Conservation (phyloP, 2,113 vertebrate species). For the Ceuthmochares aereus region DNA sequence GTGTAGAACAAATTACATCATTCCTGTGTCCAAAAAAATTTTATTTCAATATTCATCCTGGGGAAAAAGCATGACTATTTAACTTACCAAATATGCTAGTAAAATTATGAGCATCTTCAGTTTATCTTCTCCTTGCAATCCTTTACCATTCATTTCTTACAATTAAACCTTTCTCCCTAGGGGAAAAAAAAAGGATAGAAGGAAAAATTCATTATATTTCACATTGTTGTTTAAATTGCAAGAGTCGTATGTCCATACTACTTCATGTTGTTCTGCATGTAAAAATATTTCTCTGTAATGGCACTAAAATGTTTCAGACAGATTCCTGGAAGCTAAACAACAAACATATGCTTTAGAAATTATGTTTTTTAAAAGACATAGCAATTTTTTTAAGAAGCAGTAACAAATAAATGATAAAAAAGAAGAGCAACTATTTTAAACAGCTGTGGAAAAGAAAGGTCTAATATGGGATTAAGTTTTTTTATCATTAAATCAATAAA, state of each 20-base stretch:
- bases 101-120: slow-evolving; percentile 54
- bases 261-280: not conserved
- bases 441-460: not conserved
- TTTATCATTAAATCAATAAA: not conserved
- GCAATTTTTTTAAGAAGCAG: not conserved
- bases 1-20: not conserved
- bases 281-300: not conserved
- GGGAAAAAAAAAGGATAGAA: not conserved
- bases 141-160: slow-evolving; percentile 66
- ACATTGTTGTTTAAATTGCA: not conserved
- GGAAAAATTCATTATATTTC: not conserved
- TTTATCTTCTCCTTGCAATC: slow-evolving; percentile 33
- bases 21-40: not conserved
- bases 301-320: not conserved
- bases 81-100: slow-evolving; percentile 75
- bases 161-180: not conserved
- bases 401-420: not conserved
- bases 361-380: not conserved
- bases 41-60: not conserved
- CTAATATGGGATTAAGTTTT: not conserved
- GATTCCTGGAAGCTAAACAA: not conserved
- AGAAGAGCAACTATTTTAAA: not conserved
- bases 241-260: not conserved
- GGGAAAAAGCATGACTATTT: not conserved
- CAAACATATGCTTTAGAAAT: not conserved